Base-by-base conservation (phyloP, 2,797 vertebrate species). In the Pipistrellus pygmaeus region DNA sequence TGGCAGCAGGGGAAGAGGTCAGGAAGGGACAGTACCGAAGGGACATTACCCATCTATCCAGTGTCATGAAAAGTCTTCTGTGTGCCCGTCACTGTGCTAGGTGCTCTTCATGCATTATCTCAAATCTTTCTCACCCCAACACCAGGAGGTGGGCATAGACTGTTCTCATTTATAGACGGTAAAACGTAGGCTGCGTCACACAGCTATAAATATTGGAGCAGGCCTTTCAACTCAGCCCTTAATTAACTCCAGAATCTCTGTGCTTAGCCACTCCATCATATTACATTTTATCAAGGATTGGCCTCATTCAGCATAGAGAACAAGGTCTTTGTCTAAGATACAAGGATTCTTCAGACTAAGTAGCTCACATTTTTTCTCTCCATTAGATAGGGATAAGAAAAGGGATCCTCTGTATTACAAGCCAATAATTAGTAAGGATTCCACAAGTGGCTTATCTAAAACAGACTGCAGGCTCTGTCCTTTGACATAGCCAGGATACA, bases 391-490 rank as follows among this genome's bases (percentile, higher is more conserved):
- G 46, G 11, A 80, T 23, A 71, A 71, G 80, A 48, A 76, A 87
- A 92, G 44, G 30, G n/a, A 62, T 78, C 41, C 23, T 94, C 64
- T 71, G 64, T 91, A 44, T 90, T 87, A 55, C 18, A 82, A 93
- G 71, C 57, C 51, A 80, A 35, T 64, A 55, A 64, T 64, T 44
- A 44, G 27, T 30, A 60, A 88, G 87, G 44, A 46, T 84, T 71
- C 23, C 60, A 46, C 27, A 87, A 66, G 66, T 38, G 76, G 21
- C 53, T 90, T 76, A 38, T 44, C 57, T 91, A 53, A 90, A 76
- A 69, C 53, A 77, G 44, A 78, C 51, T 35, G 20, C 6, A 71
- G 21, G 23, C 85, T 90, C 82, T 48, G 23, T 92, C 71, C 80
- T 81, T 66, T 87, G 60, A 60, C 18, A 68, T 8, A 51, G 76